These are phyloP conservation scores for Chitala chitala DNA, from an alignment of 2,113 vertebrate genomes.

Conservation along the genomic window DNA sequence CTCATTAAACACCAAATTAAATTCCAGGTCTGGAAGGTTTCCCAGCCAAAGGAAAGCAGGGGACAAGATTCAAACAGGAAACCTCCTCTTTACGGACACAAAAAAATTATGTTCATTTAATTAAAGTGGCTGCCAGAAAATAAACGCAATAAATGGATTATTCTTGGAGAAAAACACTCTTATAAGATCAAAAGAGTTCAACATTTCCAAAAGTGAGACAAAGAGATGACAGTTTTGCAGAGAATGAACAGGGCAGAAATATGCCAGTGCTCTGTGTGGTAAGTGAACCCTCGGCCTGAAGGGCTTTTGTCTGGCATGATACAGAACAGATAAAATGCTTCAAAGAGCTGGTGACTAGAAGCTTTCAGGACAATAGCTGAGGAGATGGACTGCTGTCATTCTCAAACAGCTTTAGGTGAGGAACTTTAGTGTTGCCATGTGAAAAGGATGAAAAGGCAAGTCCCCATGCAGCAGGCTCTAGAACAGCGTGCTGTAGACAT, in stretches of 20 bases:
- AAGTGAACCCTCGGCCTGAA: background rate
- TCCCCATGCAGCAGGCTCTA: too few relatives aligned
- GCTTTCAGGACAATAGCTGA: background rate
- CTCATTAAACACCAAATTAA: conserved; percentile 16
- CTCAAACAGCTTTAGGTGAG: background rate
- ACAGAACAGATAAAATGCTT: background rate
- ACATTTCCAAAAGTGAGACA: background rate
- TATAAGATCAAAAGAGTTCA: background rate
- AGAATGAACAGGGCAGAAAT: conserved; percentile 1
- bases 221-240: too few relatives aligned
- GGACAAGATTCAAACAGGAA: background rate
- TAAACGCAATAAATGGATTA: background rate
- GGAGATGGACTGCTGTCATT: background rate
- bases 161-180: background rate
- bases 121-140: background rate
- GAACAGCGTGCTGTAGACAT: too few relatives aligned
- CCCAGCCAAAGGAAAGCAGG: background rate
- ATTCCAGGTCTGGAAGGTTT: background rate
- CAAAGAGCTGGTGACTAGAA: background rate
- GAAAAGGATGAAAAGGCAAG: too few relatives aligned
- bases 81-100: background rate
- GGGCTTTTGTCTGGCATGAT: background rate
- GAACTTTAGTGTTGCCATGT: background rate
- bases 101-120: background rate
- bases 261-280: background rate